A percentile compares a stretch with the other conserved stretches of the same genome.
Evolutionary conservation across 1,140 invertebrate species (phyloP).

Genomic region (Aphaenogaster floridana): DNA sequence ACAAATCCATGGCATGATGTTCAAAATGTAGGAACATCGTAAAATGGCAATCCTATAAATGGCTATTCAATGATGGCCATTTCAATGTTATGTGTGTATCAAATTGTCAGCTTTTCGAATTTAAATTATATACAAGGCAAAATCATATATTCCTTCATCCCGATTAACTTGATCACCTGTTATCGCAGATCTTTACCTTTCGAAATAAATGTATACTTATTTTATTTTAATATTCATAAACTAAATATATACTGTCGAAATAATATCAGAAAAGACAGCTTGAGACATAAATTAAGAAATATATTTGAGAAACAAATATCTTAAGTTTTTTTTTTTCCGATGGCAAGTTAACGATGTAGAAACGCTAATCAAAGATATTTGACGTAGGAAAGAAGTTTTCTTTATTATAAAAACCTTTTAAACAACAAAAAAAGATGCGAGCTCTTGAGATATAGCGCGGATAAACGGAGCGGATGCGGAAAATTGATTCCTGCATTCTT

Average conservation of each 20-base stretch:
- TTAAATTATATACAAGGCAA: neutral
- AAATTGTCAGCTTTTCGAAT: constrained; percentile 31
- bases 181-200: neutral
- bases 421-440: neutral
- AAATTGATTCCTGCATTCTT: constrained; percentile 62
- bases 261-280: neutral
- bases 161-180: neutral
- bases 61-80: constrained; percentile 17
- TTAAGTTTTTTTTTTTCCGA: neutral
- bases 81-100: neutral
- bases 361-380: neutral
- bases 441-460: constrained; percentile 24
- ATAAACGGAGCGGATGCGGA: constrained; percentile 54
- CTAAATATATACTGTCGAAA: neutral
- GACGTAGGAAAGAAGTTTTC: neutral
- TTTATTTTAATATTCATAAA: neutral
- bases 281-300: neutral
- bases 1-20: constrained; percentile 40
- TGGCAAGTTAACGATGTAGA: neutral
- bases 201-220: neutral
- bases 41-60: constrained; percentile 41
- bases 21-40: constrained; percentile 26
- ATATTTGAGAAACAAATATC: neutral
- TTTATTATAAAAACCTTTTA: neutral
- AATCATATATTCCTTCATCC: neutral